Evolutionary conservation across 2,888 invertebrate species (phyloP), one percentile per base, ranked within the genome.

Genomic region (Pandemis cinnamomeana): DNA sequence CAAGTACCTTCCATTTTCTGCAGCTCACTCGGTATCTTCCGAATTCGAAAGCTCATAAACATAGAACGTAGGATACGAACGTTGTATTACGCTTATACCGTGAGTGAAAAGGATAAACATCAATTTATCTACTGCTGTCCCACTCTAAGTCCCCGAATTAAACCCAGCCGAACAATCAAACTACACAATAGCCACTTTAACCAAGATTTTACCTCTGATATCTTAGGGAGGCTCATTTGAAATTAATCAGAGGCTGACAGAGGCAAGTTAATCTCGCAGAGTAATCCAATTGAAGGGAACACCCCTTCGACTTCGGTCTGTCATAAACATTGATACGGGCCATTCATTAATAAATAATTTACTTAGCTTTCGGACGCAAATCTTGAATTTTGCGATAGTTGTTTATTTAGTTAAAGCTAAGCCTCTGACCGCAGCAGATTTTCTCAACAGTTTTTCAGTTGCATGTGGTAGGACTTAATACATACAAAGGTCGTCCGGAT

Each of bases 161-260:
- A 48, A 64, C 41, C 69, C 44, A 20, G 27, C 27, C 55, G 11
- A 68, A 62, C 72, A 55, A 63, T 68, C 55, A 69, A 48, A 70
- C 66, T 70, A 73, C 69, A 73, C 73, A 73, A 73, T 73, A 15
- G 55, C 42, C 51, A 67, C 53, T 67, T 36, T 41, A 41, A 51
- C 66, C 20, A 69, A 68, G 70, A 70, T 61, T 72, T 51, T 41
- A 70, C 73, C 71, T 74, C 46, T 41, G 74, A 71, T 74, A 67
- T 74, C 74, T 74, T 71, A 74, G 70, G 58, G 72, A 63, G 61
- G 61, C 70, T 74, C 71, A 74, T 74, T 74, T 71, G 67, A 71
- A 74, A 74, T 74, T 74, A 74, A 74, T 73, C 73, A 70, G 36
- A 60, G 55, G n/a, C 67, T 60, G 61, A 61, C 61, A 72, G 68